Evolutionary conservation across 2,113 vertebrate species (phyloP).

Genomic region (Melospiza melodia): DNA sequence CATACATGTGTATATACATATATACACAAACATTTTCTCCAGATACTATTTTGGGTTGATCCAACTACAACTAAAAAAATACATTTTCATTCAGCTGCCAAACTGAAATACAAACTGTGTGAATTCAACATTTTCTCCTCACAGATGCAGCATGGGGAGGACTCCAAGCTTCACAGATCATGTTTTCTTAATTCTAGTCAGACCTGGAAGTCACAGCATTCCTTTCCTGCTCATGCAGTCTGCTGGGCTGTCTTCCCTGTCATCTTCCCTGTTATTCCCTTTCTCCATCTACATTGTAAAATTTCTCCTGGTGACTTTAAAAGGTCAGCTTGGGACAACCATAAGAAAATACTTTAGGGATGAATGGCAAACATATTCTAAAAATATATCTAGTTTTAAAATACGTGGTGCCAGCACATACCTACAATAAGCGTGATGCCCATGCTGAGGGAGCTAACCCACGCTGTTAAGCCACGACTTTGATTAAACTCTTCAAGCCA

Average conservation of each 20-base stretch:
- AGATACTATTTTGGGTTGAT: neutral
- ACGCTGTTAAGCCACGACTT: constrained; percentile 80
- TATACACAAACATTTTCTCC: neutral
- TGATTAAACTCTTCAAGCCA: constrained; percentile 84
- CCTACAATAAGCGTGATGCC: constrained; percentile 82
- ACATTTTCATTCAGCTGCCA: neutral
- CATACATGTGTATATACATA: neutral
- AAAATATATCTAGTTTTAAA: neutral
- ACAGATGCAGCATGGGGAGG: neutral
- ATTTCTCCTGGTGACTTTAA: neutral
- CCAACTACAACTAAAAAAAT: neutral
- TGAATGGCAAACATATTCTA: neutral
- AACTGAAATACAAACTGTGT: neutral
- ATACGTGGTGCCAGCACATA: constrained; percentile 34
- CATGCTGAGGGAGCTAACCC: constrained; percentile 84
- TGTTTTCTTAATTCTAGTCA: neutral
- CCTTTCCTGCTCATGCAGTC: neutral
- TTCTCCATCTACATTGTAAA: neutral
- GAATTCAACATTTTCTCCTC: neutral
- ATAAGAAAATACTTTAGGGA: neutral
- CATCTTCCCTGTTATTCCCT: neutral
- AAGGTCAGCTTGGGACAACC: neutral
- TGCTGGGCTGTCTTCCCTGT: neutral
- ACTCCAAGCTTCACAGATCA: neutral
- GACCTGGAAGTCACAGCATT: neutral